phyloP scores from a whole-genome alignment of 2,888 invertebrate species.

The Philonicus albiceps region DNA sequence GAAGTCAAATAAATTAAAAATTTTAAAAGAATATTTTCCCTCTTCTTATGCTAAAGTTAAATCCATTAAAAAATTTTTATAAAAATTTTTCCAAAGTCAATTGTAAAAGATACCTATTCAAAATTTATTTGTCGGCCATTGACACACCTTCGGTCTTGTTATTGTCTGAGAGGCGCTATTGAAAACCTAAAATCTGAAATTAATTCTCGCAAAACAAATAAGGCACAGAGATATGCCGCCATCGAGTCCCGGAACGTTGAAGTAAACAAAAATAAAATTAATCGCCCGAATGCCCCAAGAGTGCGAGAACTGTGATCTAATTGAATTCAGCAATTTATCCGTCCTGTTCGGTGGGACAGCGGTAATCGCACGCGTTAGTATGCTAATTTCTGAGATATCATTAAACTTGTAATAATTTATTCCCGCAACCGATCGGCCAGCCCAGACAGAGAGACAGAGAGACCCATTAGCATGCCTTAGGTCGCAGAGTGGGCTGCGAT shows the following conservation, averaged over 20 bases:
- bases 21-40: background rate
- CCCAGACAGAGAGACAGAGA: background rate
- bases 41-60: background rate
- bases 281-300: conserved; percentile 15
- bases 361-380: conserved; percentile 27
- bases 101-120: background rate
- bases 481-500: background rate
- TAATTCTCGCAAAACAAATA: background rate
- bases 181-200: background rate
- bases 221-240: background rate
- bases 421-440: background rate
- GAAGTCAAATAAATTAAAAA: background rate
- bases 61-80: background rate
- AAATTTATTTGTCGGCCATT: background rate
- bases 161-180: background rate
- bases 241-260: background rate
- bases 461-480: background rate
- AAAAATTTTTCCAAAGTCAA: background rate
- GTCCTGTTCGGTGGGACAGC: background rate
- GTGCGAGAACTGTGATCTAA: conserved; percentile 21
- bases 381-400: conserved; percentile 28
- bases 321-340: conserved; percentile 15
- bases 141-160: background rate
- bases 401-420: conserved; percentile 9
- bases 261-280: background rate